Evolutionary conservation across 2,797 vertebrate genomes (phyloP), one percentile per base, ranked within the genome.

Genomic region (Amniataba percoides): DNA sequence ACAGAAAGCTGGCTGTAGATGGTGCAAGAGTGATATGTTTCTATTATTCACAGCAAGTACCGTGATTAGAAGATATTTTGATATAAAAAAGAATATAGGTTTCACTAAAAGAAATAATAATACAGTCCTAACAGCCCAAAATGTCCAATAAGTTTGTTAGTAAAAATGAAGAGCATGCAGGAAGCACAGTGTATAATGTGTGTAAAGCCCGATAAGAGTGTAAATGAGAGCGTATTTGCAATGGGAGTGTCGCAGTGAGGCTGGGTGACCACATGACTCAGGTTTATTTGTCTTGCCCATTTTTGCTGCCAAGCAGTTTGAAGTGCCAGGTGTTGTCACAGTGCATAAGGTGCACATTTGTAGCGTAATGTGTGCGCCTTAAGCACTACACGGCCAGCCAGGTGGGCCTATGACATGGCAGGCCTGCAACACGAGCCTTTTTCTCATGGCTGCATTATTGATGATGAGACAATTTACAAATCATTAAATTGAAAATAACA

Each of bases 171-270:
- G 49, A 62, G 67, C 87, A 81, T 80, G 80, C 80, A 81, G 71
- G 60, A 81, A 86, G 65, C 42, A 21, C 31, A 36, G 72, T 0
- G 5, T n/a, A 63, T 23, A 56, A 49, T 16, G 58, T 71, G 71
- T 63, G 65, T 60, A 77, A 82, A 86, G 63, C 61, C 67, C 67
- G 82, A 81, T 81, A 58, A 43, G 66, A 85, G 71, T 77, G 78
- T 63, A 77, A 88, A 89, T 73, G 64, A 84, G 49, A 67, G 71
- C 42, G 59, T 93, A 88, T 94, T 94, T 93, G 92, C 92, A 90
- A 92, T 91, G 87, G 93, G 93, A 90, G 93, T 93, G 92, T 87
- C 84, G 42, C 87, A 69, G 80, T 14, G 70, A 81, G 70, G 67
- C 88, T 71, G n/a, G 68, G 60, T 51, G 81, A 86, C 75, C 90